phyloP scores from a whole-genome alignment of 2,113 vertebrate genomes.

The Nestor notabilis region DNA sequence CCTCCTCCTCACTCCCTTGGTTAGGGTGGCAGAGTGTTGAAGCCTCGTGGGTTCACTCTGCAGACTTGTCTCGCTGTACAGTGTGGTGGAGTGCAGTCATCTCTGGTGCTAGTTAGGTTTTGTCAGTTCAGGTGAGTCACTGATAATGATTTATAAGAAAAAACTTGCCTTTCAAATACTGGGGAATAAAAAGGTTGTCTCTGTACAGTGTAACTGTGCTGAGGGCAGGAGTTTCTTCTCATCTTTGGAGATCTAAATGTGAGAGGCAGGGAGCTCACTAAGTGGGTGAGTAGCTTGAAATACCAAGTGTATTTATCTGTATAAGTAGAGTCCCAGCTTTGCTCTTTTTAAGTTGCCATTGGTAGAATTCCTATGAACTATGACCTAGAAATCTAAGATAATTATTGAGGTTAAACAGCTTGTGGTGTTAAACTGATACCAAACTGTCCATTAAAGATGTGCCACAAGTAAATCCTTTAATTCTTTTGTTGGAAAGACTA shows the following conservation, averaged over 20 bases:
- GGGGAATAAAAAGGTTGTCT: conserved; percentile 7
- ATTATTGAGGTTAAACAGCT: background rate
- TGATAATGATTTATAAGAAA: conserved; percentile 13
- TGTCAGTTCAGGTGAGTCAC: conserved; percentile 14
- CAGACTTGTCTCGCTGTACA: fast-evolving
- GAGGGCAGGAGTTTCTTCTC: background rate
- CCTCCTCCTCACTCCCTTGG: background rate
- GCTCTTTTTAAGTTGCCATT: background rate
- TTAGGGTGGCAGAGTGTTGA: background rate
- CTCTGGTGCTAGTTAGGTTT: background rate
- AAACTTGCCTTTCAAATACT: conserved; percentile 55
- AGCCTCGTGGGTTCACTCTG: background rate
- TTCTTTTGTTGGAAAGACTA: background rate
- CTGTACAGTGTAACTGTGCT: background rate
- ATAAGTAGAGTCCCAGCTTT: background rate
- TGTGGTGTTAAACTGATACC: background rate
- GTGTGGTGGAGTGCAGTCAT: background rate
- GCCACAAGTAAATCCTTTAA: background rate
- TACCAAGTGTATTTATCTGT: background rate
- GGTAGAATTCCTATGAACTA: background rate
- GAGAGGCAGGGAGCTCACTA: conserved; percentile 17
- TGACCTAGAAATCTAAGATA: background rate
- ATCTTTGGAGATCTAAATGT: background rate
- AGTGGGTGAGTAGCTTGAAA: conserved; percentile 17
- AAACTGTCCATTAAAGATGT: background rate